Evolutionary conservation across 2,113 vertebrate genomes (phyloP).

Genomic region (Nerophis ophidion): DNA sequence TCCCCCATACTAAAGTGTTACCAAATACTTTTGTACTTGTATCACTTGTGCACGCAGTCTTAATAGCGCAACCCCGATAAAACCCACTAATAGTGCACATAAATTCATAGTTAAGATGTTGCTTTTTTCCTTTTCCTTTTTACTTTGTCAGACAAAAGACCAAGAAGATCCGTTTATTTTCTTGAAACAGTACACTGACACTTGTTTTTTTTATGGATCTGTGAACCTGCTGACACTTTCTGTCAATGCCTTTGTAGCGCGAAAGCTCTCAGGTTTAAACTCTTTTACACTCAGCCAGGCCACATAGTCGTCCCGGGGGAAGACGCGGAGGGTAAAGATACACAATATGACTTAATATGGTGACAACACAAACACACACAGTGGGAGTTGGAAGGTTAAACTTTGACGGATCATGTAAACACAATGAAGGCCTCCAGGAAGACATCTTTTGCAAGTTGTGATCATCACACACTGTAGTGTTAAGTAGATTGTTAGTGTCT

Average conservation of each 20-base stretch:
- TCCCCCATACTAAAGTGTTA: no score
- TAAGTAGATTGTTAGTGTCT: not conserved
- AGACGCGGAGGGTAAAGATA: constrained; percentile 4
- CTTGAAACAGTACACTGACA: constrained; percentile 7
- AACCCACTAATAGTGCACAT: no score
- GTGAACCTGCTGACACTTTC: constrained; percentile 37
- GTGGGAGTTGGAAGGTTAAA: not conserved
- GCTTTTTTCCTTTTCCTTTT: no score
- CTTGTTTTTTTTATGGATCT: constrained; percentile 33
- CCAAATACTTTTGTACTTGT: no score
- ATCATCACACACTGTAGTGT: no score
- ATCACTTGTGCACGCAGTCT: no score
- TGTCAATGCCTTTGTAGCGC: constrained; percentile 26
- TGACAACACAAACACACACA: not conserved
- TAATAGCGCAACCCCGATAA: no score
- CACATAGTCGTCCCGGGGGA: constrained; percentile 34
- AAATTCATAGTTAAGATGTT: no score
- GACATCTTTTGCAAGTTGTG: no score
- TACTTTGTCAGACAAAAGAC: constrained; percentile 9
- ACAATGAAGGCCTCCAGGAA: no score
- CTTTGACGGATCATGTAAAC: not conserved
- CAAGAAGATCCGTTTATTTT: constrained; percentile 28
- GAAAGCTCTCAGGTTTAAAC: constrained; percentile 50
- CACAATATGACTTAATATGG: no score
- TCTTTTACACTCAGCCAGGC: constrained; percentile 17